Evolutionary conservation across 2,797 vertebrate species (phyloP).

Genomic region (Phrynocephalus forsythii): DNA sequence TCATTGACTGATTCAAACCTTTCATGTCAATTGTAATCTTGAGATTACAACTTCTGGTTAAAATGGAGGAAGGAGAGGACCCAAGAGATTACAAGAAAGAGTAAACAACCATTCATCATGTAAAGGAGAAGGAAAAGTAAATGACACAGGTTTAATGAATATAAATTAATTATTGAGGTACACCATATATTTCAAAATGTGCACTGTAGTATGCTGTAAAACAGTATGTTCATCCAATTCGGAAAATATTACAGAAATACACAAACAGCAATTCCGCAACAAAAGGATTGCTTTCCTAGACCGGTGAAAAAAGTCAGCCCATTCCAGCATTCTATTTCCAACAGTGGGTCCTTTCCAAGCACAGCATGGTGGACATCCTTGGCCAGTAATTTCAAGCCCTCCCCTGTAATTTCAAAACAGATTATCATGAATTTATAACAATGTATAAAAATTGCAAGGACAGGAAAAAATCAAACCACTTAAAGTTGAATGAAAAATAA

Average conservation of each 20-base stretch:
- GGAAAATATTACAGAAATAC: constrained; percentile 37
- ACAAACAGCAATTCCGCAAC: constrained; percentile 9
- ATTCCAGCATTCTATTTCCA: neutral
- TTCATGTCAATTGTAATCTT: no score
- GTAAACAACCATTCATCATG: neutral
- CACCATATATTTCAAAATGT: neutral
- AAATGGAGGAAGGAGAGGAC: neutral
- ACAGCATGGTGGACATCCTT: neutral
- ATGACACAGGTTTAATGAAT: neutral
- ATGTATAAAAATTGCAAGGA: neutral
- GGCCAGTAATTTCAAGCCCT: neutral
- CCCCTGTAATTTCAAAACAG: constrained; percentile 34
- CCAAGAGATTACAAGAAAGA: neutral
- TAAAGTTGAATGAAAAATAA: constrained; percentile 30
- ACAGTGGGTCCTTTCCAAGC: neutral
- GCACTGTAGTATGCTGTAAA: no score
- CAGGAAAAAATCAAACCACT: neutral
- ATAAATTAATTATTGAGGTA: neutral
- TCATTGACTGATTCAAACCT: no score
- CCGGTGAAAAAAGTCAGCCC: neutral
- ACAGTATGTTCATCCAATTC: constrained; percentile 5
- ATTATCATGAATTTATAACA: constrained; percentile 33
- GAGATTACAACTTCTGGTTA: no score
- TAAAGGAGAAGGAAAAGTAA: neutral
- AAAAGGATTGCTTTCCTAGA: neutral